Conservation (phyloP, 2,113 vertebrate species). For the Phocoena phocoena region DNA sequence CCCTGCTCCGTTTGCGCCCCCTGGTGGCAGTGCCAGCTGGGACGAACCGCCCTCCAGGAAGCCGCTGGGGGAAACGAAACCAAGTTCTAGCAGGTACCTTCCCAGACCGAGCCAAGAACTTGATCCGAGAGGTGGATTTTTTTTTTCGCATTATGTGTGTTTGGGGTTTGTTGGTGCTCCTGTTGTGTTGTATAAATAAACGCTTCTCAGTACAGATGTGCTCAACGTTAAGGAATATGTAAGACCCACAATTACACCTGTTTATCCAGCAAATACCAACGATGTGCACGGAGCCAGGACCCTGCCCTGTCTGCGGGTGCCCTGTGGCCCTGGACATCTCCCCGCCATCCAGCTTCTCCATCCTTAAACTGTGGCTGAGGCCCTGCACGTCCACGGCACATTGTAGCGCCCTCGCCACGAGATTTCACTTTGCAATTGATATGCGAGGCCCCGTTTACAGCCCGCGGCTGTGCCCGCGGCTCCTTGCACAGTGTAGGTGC, state of each 20-base stretch:
- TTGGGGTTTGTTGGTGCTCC: background rate
- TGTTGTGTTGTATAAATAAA: background rate
- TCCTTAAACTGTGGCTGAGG: too few species aligned
- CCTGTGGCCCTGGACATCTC: accelerated
- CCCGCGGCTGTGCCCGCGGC: background rate
- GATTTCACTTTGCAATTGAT: background rate
- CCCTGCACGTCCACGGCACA: accelerated
- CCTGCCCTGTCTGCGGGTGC: accelerated
- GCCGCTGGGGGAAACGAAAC: background rate
- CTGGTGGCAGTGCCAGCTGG: background rate
- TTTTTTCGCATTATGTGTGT: background rate
- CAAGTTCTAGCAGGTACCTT: background rate
- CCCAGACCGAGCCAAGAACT: background rate
- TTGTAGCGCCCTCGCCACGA: accelerated
- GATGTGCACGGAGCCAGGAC: accelerated
- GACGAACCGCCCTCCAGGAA: accelerated
- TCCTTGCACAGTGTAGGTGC: background rate
- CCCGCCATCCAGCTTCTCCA: background rate
- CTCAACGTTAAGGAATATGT: accelerated
- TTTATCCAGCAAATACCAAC: accelerated
- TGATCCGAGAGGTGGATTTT: background rate
- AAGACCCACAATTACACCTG: background rate
- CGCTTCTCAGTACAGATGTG: background rate
- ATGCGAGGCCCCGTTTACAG: background rate
- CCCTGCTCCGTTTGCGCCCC: background rate